Evolutionary conservation across 2,888 invertebrate species (phyloP).

Genomic region (Hipparchia semele): DNA sequence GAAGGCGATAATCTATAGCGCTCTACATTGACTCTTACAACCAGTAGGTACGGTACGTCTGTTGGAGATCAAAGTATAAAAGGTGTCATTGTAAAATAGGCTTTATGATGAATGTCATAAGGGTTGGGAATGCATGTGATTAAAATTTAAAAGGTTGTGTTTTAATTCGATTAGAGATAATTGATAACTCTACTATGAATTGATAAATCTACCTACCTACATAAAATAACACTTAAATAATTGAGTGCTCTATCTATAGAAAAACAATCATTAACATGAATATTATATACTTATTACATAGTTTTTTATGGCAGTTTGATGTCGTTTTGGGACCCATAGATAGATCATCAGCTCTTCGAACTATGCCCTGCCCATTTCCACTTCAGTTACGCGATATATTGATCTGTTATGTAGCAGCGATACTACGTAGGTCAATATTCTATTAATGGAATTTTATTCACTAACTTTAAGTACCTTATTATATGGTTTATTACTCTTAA

Average conservation of each 20-base stretch:
- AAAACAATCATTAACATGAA: no score
- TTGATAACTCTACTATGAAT: background rate
- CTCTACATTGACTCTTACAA: constrained; percentile 36
- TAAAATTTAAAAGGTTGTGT: background rate
- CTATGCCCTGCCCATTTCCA: no score
- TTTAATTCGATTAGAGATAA: constrained; percentile 6
- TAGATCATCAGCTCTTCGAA: no score
- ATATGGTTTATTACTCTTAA: no score
- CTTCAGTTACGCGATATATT: no score
- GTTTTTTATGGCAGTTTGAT: no score
- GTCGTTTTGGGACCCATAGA: no score
- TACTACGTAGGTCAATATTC: no score
- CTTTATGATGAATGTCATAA: constrained; percentile 9
- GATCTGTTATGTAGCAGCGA: no score
- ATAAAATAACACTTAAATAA: background rate
- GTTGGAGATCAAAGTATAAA: constrained; percentile 11
- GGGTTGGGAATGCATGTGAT: background rate
- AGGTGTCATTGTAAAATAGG: constrained; percentile 13
- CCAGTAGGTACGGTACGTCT: constrained; percentile 17
- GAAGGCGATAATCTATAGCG: constrained; percentile 46
- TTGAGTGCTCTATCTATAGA: background rate
- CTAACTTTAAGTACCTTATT: no score
- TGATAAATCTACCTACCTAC: background rate
- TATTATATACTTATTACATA: no score
- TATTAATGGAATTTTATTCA: no score